Base-by-base conservation (phyloP, 2,113 vertebrate genomes). In the Cololabis saira region DNA sequence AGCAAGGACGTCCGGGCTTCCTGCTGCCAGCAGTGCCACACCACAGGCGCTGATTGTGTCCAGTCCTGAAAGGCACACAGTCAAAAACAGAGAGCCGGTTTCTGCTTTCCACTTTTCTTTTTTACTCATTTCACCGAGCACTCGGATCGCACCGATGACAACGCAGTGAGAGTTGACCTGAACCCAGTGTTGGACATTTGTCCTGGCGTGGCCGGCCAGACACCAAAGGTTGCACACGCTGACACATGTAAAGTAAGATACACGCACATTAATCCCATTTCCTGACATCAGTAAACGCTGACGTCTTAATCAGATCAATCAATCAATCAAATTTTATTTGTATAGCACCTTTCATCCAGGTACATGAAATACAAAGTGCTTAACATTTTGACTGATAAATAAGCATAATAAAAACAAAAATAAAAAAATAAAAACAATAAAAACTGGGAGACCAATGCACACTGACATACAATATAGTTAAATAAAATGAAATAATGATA, bases 1-100 rank as follows among this genome's bases (percentile, higher is more conserved):
- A 30, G 56, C 75, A 83, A 87, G 75, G 83, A 43, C 65, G 17
- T 41, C 71, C 1, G 43, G 48, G 70, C 69, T 42, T n/a, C n/a
- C 40, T 4, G 52, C 59, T 76, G 76, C 45, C 82, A 79, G 54
- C 65, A 37, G 43, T 48, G 16, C 40, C 0, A 51, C 54, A 50
- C 65, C 12, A 86, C 88, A 84, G 76, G 19, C 50, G 70, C 69
- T 18, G 67, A 60, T 72, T 85, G 81, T 84, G 53, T 73, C 42
- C 54, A 2, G 19, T 30, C 54, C 68, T 70, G 67, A 84, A 51
- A 71, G 71, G 24, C 24, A 61, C 16, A 61, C 59, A 59, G 74
- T 53, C 59, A 27, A 58, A 78, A 71, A 71, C 59, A 73, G 63
- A 78, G 59, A 50, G 76, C 17, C 69, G 56, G 64, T 71, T 74